These are phyloP conservation scores for Allobates femoralis DNA, from an alignment of 2,797 vertebrate species.

Conservation along the genomic window DNA sequence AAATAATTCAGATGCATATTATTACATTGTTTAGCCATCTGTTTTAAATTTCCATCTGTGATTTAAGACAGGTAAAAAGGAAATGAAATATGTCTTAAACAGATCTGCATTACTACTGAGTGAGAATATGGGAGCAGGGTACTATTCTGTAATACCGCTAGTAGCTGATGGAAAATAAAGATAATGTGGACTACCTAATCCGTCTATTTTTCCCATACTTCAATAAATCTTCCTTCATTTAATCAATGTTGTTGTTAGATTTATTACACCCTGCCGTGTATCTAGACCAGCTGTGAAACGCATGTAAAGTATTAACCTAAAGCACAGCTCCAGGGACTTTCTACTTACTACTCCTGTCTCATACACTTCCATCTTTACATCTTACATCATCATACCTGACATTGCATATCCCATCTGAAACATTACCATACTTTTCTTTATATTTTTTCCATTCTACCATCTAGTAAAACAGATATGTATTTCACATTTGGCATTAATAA, in stretches of 20 bases:
- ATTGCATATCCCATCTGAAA: constrained; percentile 8
- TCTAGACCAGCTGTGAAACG: constrained; percentile 16
- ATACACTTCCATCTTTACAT: constrained; percentile 20
- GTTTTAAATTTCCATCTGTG: constrained; percentile 24
- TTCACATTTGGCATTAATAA: not conserved
- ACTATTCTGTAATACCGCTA: not conserved
- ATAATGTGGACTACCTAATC: constrained; percentile 34
- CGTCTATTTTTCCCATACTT: constrained; percentile 28
- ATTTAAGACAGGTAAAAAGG: constrained; percentile 36
- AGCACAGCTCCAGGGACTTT: constrained; percentile 28
- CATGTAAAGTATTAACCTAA: constrained; percentile 33
- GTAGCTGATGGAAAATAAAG: constrained; percentile 52
- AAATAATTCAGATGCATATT: constrained; percentile 21
- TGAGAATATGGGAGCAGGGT: not conserved
- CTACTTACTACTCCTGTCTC: not conserved
- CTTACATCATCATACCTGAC: constrained; percentile 8
- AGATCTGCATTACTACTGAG: constrained; percentile 33
- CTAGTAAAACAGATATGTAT: not conserved
- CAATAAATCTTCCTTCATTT: constrained; percentile 39
- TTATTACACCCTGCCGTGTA: constrained; percentile 35
- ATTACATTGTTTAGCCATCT: constrained; percentile 42
- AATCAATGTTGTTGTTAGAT: constrained; percentile 39
- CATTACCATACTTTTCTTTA: not conserved
- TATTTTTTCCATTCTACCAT: not conserved
- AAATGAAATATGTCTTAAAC: constrained; percentile 40